These are phyloP conservation scores for Pseudois nayaur DNA, from an alignment of 2,113 vertebrate genomes.

Conservation along the genomic window DNA sequence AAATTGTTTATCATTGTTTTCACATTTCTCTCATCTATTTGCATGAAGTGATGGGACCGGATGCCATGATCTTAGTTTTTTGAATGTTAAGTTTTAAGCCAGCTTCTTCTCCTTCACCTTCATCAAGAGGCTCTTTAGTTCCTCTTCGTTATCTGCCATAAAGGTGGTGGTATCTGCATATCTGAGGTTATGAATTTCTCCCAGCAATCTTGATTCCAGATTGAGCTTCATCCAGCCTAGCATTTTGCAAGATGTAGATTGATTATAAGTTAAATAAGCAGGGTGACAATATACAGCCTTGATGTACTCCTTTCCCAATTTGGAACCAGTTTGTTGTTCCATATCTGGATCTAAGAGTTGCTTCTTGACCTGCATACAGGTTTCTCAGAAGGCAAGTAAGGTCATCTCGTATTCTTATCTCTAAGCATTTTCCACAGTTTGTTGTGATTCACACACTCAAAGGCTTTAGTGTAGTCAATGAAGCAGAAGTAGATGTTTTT, in stretches of 20 bases:
- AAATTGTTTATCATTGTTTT: background rate
- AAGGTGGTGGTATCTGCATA: background rate
- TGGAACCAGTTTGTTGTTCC: background rate
- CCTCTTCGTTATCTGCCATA: background rate
- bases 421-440: background rate
- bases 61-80: background rate
- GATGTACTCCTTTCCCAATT: background rate
- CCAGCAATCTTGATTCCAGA: background rate
- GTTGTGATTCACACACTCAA: background rate
- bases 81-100: background rate
- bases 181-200: background rate
- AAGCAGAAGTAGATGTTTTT: background rate
- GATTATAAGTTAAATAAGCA: background rate
- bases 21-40: background rate
- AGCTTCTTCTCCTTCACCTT: background rate
- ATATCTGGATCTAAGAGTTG: background rate
- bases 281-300: background rate
- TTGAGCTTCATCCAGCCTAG: background rate
- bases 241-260: background rate
- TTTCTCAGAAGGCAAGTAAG: background rate
- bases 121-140: background rate
- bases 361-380: background rate
- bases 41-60: background rate
- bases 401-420: background rate
- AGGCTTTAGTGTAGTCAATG: background rate